Evolutionary conservation across 1,140 invertebrate species (phyloP).

Genomic region (Diuraphis noxia): DNA sequence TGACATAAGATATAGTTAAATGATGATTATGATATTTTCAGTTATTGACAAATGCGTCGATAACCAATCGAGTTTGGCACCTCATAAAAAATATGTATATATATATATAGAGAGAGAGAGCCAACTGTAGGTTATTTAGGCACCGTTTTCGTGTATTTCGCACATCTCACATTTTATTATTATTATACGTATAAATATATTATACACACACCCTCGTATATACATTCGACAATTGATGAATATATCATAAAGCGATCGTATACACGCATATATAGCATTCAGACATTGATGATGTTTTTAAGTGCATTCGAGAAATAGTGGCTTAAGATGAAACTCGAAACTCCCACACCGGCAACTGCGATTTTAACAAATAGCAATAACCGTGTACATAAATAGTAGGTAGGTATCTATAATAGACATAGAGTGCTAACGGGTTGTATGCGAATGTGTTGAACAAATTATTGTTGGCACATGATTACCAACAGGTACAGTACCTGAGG

Average conservation of each 20-base stretch:
- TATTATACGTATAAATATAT: too few relatives aligned
- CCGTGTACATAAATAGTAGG: not conserved
- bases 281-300: not conserved
- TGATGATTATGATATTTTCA: not conserved
- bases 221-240: not conserved
- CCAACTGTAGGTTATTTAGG: not conserved
- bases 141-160: not conserved
- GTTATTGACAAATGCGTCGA: not conserved
- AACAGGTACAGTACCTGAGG: too few relatives aligned
- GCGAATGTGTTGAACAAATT: not conserved
- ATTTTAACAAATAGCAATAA: not conserved
- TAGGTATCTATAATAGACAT: not conserved
- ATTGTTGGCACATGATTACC: not conserved
- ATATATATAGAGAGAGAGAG: too few relatives aligned
- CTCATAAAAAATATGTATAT: not conserved
- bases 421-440: too few relatives aligned
- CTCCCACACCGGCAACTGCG: not conserved
- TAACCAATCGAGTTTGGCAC: not conserved
- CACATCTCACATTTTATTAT: not conserved
- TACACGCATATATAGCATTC: not conserved
- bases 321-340: not conserved
- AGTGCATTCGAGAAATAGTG: not conserved
- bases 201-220: not conserved
- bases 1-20: not conserved
- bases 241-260: not conserved